Percentiles rank a stretch among this genome's conserved stretches.
Conservation (phyloP, 2,888 invertebrate species). For the Andrena flavipes region DNA sequence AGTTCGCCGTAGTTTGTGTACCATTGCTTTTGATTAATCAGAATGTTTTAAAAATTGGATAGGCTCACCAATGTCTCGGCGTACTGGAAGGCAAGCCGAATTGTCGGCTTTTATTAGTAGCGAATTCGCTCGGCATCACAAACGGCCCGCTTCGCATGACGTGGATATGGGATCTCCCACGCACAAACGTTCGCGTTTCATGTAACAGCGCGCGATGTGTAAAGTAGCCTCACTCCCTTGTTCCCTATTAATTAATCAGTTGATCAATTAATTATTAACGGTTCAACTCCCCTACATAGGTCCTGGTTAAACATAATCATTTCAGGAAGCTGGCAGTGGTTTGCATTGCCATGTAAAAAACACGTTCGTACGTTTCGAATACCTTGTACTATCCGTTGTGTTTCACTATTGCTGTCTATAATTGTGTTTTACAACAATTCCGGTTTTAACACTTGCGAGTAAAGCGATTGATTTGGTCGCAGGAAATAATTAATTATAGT, state of each 20-base stretch:
- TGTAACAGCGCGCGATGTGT: conserved; percentile 86
- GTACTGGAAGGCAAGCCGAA: conserved; percentile 86
- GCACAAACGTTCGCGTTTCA: conserved; percentile 90
- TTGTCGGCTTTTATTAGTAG: conserved; percentile 90
- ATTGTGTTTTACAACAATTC: not conserved
- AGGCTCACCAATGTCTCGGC: conserved; percentile 85
- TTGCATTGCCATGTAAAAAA: conserved; percentile 57
- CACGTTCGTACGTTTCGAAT: conserved; percentile 65
- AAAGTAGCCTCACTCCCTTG: conserved; percentile 79
- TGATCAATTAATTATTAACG: conserved; percentile 70
- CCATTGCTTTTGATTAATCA: not conserved
- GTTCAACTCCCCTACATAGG: conserved; percentile 71
- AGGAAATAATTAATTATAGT: not conserved
- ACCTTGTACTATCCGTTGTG: conserved; percentile 11
- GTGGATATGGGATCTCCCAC: conserved; percentile 92
- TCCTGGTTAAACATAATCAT: conserved; percentile 68
- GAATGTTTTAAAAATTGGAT: conserved; percentile 41
- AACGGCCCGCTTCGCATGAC: conserved; percentile 89
- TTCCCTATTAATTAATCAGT: conserved; percentile 74
- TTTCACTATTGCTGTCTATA: conserved; percentile 11
- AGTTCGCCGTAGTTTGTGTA: not conserved
- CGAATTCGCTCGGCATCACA: conserved; percentile 91
- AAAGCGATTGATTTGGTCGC: not conserved
- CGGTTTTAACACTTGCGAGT: not conserved
- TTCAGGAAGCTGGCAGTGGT: conserved; percentile 59